These are phyloP conservation scores for Echeneis naucrates DNA, from an alignment of 2,797 vertebrate genomes.

Conservation along the genomic window DNA sequence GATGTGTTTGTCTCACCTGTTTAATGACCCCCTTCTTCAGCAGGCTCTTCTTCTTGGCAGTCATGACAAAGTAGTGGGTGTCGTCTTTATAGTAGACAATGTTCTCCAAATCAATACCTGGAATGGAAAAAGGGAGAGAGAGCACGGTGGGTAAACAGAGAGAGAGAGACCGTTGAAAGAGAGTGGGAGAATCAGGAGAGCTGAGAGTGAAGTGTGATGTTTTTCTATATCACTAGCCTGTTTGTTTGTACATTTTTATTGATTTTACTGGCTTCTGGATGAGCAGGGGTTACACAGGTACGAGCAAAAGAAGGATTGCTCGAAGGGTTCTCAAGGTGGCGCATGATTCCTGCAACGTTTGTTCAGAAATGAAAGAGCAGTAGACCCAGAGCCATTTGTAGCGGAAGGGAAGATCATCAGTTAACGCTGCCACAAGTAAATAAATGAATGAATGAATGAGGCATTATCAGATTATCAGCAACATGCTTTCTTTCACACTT, in stretches of 20 bases:
- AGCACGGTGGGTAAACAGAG: constrained; percentile 8
- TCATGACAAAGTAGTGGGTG: constrained; percentile 99
- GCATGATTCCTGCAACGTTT: neutral
- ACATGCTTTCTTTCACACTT: constrained; percentile 26
- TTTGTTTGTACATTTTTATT: neutral
- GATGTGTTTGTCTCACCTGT: constrained; percentile 83
- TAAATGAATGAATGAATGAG: constrained; percentile 48
- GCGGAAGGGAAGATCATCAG: constrained; percentile 3
- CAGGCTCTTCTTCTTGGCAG: constrained; percentile 95
- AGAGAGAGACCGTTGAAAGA: constrained; percentile 1
- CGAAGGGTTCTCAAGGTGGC: neutral
- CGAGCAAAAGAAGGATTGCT: neutral
- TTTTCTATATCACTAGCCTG: neutral
- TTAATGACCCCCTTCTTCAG: constrained; percentile 92
- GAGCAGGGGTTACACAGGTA: neutral
- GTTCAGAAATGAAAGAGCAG: neutral
- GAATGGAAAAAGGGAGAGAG: constrained; percentile 28
- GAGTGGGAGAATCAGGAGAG: constrained; percentile 5
- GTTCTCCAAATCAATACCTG: constrained; percentile 97
- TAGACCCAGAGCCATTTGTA: neutral
- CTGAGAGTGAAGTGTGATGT: neutral
- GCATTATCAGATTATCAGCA: constrained; percentile 15
- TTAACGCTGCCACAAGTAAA: constrained; percentile 37
- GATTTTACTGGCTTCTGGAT: constrained; percentile 16
- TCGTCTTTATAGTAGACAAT: constrained; percentile 98